phyloP scores from a whole-genome alignment of 1,140 invertebrate species.

The Onthophagus taurus region DNA sequence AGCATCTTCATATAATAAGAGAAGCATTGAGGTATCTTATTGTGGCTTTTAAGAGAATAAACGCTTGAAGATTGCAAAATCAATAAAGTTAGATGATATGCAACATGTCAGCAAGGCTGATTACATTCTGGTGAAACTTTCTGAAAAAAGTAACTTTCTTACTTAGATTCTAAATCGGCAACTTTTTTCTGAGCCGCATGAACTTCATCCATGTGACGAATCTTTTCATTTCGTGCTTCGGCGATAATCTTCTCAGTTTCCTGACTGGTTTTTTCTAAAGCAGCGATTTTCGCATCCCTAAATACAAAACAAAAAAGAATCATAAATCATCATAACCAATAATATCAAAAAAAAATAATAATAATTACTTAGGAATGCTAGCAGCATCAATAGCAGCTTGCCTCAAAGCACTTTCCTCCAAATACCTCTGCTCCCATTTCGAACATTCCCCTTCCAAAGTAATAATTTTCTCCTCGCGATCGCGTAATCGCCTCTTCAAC shows the following conservation, averaged over 20 bases:
- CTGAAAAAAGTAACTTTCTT: too few relatives aligned
- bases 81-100: too few relatives aligned
- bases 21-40: too few relatives aligned
- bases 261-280: slow-evolving; percentile 73
- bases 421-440: slow-evolving; percentile 80
- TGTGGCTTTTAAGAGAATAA: too few relatives aligned
- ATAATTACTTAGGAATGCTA: slow-evolving; percentile 67
- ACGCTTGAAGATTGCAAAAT: too few relatives aligned
- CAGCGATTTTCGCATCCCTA: slow-evolving; percentile 79
- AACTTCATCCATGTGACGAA: slow-evolving; percentile 78
- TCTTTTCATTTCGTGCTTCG: slow-evolving; percentile 75
- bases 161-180: slow-evolving; percentile 73
- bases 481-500: slow-evolving; percentile 56
- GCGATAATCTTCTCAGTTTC: slow-evolving; percentile 81
- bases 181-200: slow-evolving; percentile 75
- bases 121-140: too few relatives aligned
- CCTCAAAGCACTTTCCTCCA: slow-evolving; percentile 73
- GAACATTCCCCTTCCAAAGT: slow-evolving; percentile 70
- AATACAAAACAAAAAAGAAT: slow-evolving; percentile 15
- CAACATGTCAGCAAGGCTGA: too few relatives aligned
- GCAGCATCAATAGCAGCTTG: slow-evolving; percentile 79
- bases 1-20: too few relatives aligned
- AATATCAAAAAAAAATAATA: not conserved
- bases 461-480: slow-evolving; percentile 74
- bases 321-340: not conserved